Evolutionary conservation across 2,113 vertebrate genomes (phyloP).

Genomic region (Labeo rohita): DNA sequence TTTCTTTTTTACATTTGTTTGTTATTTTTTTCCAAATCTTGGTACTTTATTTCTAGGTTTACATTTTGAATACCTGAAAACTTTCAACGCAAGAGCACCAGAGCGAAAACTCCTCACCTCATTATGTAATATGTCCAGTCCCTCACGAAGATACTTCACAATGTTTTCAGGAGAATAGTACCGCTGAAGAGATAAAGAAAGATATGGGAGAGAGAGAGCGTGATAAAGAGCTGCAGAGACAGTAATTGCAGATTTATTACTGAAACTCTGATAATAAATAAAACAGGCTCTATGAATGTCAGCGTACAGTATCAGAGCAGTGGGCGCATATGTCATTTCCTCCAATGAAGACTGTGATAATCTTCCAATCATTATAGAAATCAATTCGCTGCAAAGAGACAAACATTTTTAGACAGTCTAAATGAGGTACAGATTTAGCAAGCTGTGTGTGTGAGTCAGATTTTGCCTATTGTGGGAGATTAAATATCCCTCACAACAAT

Average conservation of each 20-base stretch:
- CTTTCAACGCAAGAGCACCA: background rate
- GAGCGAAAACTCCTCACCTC: slow-evolving; percentile 73
- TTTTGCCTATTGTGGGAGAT: background rate
- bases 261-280: background rate
- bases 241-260: background rate
- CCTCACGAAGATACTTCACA: slow-evolving; percentile 73
- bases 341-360: slow-evolving; percentile 88
- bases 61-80: background rate
- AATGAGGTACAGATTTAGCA: background rate
- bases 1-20: background rate
- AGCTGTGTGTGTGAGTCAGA: background rate
- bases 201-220: background rate
- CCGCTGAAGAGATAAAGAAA: slow-evolving; percentile 67
- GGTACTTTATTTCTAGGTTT: background rate
- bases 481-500: background rate
- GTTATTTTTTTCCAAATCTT: background rate
- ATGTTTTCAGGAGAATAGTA: slow-evolving; percentile 84
- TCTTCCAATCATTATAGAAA: slow-evolving; percentile 88
- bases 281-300: background rate
- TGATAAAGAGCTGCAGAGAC: background rate
- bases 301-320: slow-evolving; percentile 82
- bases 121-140: slow-evolving; percentile 86
- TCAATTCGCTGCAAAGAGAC: slow-evolving; percentile 79
- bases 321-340: slow-evolving; percentile 85
- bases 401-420: background rate